Conservation (phyloP, 2,797 vertebrate genomes). For the Vultur gryphus region DNA sequence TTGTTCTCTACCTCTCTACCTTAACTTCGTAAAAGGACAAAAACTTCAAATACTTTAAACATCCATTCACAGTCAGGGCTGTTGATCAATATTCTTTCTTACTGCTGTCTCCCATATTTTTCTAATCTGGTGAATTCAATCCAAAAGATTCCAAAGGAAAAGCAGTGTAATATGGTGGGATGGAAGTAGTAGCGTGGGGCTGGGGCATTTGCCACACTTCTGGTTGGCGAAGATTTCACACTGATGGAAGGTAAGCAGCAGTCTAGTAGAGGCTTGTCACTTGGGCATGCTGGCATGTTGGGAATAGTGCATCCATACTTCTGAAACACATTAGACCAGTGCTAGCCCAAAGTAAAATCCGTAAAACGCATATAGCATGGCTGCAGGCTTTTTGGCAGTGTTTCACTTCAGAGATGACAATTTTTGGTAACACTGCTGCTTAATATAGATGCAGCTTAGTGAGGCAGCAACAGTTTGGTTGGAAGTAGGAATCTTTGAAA, state of each 20-base stretch:
- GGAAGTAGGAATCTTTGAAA: neutral
- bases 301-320: neutral
- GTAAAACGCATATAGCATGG: neutral
- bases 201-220: neutral
- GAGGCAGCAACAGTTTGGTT: neutral
- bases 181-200: neutral
- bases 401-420: neutral
- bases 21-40: neutral
- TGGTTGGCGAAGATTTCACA: neutral
- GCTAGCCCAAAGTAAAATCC: neutral
- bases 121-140: neutral
- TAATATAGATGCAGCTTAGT: neutral
- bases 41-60: neutral
- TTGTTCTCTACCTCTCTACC: neutral
- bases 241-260: neutral
- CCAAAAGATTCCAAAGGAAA: neutral
- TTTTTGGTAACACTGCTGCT: neutral
- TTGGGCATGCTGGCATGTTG: neutral
- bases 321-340: neutral
- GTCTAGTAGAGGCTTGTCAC: neutral
- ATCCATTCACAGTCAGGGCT: neutral
- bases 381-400: neutral
- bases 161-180: neutral
- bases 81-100: neutral
- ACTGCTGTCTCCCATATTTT: neutral